Conservation (phyloP, 2,888 invertebrate species). For the Dinocampus coccinellae region DNA sequence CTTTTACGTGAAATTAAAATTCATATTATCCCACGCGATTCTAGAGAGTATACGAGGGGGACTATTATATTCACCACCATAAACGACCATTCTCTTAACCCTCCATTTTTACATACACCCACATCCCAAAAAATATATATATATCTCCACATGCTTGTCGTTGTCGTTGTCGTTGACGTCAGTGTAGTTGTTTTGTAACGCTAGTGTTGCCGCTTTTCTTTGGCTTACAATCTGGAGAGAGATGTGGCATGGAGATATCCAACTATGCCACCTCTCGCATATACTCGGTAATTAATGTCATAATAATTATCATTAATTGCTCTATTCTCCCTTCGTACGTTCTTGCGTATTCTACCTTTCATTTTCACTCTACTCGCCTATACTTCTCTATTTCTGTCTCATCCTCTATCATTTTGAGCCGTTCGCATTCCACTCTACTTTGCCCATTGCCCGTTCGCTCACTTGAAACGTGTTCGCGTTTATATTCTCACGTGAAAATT, state of each 20-base stretch:
- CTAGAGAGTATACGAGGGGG: constrained; percentile 32
- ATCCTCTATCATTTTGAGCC: background rate
- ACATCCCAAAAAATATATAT: background rate
- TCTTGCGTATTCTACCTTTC: background rate
- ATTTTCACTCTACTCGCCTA: background rate
- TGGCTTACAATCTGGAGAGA: constrained; percentile 18
- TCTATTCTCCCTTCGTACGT: constrained; percentile 25
- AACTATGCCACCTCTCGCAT: constrained; percentile 1
- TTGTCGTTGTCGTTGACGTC: background rate
- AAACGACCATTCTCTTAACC: constrained; percentile 26
- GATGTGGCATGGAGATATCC: background rate
- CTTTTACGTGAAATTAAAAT: constrained; percentile 57
- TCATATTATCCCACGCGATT: constrained; percentile 47
- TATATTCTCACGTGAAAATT: constrained; percentile 14
- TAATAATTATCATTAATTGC: constrained; percentile 51
- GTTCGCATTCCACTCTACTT: background rate
- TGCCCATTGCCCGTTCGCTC: constrained; percentile 13
- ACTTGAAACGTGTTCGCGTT: constrained; percentile 16
- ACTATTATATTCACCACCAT: constrained; percentile 36
- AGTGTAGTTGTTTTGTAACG: constrained; percentile 22
- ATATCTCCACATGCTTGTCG: background rate
- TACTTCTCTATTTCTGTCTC: background rate
- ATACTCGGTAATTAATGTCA: constrained; percentile 44
- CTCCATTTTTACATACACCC: background rate
- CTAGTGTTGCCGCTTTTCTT: constrained; percentile 23